A percentile compares a stretch with the other conserved stretches of the same genome.
These are phyloP conservation scores for Acleris literana DNA, from an alignment of 2,888 invertebrate genomes.

Conservation along the genomic window DNA sequence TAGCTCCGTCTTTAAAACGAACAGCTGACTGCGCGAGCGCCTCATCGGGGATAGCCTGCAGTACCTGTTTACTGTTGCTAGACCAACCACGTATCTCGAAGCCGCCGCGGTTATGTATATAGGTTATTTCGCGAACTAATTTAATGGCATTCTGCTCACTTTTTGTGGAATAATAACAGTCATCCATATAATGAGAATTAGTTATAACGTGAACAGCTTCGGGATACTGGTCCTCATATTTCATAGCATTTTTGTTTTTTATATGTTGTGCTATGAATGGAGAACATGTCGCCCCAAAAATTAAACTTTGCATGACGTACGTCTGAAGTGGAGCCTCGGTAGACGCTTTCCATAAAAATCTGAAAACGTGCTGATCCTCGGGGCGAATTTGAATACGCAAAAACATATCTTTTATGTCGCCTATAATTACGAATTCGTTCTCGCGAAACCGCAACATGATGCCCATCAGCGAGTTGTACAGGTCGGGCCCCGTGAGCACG, in stretches of 20 bases:
- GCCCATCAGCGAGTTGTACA: conserved; percentile 24
- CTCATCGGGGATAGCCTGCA: background rate
- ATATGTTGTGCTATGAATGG: conserved; percentile 31
- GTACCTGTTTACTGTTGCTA: conserved; percentile 13
- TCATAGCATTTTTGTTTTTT: conserved; percentile 12
- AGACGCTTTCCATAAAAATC: conserved; percentile 7
- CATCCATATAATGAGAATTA: conserved; percentile 8
- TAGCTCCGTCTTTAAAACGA: conserved; percentile 6
- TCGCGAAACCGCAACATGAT: conserved; percentile 32
- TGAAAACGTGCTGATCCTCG: conserved; percentile 17
- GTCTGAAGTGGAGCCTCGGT: conserved; percentile 2
- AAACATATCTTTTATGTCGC: conserved; percentile 34
- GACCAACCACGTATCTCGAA: conserved; percentile 16
- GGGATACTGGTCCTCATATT: conserved; percentile 6
- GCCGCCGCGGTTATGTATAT: conserved; percentile 8
- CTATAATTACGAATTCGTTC: conserved; percentile 16
- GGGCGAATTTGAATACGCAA: conserved; percentile 25
- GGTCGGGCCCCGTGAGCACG: conserved; percentile 20
- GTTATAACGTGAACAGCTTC: background rate
- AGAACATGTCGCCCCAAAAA: conserved; percentile 31
- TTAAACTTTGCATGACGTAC: conserved; percentile 16
- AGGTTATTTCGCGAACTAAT: conserved; percentile 2
- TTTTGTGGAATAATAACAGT: conserved; percentile 2
- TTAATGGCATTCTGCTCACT: conserved; percentile 7
- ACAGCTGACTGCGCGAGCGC: conserved; percentile 6